Evolutionary conservation across 2,113 vertebrate species (phyloP), one percentile per base, ranked within the genome.

Genomic region (Antigone vipio): DNA sequence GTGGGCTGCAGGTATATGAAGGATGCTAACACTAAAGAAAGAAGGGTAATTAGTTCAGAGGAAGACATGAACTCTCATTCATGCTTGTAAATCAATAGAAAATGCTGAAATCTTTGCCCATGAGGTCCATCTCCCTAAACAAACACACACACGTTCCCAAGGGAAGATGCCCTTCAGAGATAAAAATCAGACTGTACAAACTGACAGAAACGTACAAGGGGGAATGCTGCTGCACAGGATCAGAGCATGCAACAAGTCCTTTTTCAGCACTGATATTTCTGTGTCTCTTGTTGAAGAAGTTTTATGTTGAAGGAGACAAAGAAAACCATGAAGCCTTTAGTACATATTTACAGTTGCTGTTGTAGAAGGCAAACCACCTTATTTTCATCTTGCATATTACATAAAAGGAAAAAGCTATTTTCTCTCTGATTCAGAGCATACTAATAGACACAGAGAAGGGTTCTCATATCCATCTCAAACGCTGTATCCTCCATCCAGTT

Each of bases 141-240:
- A 91, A 88, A 92, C 26, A 88, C 9, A 45, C 8, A 45, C 2
- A 1, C 1, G 1, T 45, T 86, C 85, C 56, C 83, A 86, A 86
- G 47, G 47, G 64, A 96, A 95, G 78, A 78, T 71, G 60, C 69
- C 64, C 93, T 80, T 81, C 56, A 67, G 63, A 96, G 91, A 86
- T 91, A 75, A 94, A 92, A 95, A 87, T 81, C 60, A 49, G 62
- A 60, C 29, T 71, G 64, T 35, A 90, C 32, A 95, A 83, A 93
- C 12, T 2, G 38, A 73, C 38, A 67, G 55, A 80, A 55, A 68
- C 0, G 0, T n/a, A 47, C 34, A 74, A 79, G 23, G 47, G 34
- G 53, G 75, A 92, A 89, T 26, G 47, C 50, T 52, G 50, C 16
- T 40, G 49, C 74, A 78, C 23, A 52, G 77, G 35, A 66, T 32